A percentile compares a stretch with the other conserved stretches of the same genome.
These are phyloP conservation scores for Gracilinanus agilis DNA, from an alignment of 2,113 vertebrate species.

Conservation along the genomic window DNA sequence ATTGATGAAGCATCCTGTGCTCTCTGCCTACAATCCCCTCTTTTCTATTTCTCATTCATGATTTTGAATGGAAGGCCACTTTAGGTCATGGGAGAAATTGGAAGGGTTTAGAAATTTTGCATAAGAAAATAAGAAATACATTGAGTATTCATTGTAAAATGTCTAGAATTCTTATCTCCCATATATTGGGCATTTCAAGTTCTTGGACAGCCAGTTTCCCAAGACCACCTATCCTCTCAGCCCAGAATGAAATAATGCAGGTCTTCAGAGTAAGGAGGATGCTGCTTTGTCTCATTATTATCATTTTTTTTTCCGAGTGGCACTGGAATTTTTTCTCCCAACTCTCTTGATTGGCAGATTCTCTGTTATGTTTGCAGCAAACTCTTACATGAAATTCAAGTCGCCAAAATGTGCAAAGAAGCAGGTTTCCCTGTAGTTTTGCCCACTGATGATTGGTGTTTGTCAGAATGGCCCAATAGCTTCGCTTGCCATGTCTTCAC, in stretches of 20 bases:
- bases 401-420: constrained; percentile 38
- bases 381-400: neutral
- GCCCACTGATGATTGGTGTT: neutral
- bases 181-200: constrained; percentile 54
- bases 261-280: constrained; percentile 8
- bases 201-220: constrained; percentile 43
- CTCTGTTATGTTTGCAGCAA: constrained; percentile 28
- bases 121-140: constrained; percentile 61
- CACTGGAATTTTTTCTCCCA: neutral
- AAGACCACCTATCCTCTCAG: constrained; percentile 1
- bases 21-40: constrained; percentile 40
- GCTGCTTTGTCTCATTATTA: constrained; percentile 29
- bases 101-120: constrained; percentile 55
- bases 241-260: constrained; percentile 21
- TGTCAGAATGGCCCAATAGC: neutral
- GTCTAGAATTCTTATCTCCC: constrained; percentile 53
- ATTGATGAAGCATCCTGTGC: constrained; percentile 56
- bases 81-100: constrained; percentile 35
- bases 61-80: constrained; percentile 4
- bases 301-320: constrained; percentile 15
- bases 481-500: constrained; percentile 19
- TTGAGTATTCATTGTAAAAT: constrained; percentile 52
- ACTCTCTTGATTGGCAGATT: constrained; percentile 22
- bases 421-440: constrained; percentile 33
- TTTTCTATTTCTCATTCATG: constrained; percentile 57